These are phyloP conservation scores for Gari tellinella DNA, from an alignment of 2,888 invertebrate species.

Conservation along the genomic window DNA sequence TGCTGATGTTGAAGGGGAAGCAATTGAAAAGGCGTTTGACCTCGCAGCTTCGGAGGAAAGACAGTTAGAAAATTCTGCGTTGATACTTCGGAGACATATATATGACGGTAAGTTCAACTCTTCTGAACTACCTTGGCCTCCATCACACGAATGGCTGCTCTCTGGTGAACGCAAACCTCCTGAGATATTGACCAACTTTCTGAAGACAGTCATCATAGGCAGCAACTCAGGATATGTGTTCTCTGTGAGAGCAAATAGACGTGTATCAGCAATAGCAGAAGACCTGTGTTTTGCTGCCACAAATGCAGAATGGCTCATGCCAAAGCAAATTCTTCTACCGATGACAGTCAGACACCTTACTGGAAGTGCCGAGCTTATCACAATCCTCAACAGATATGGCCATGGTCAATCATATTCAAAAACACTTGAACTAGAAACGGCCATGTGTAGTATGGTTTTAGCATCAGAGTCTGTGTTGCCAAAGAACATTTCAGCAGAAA, in stretches of 20 bases:
- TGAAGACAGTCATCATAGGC: slow-evolving; percentile 3
- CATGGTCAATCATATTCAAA: slow-evolving; percentile 34
- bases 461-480: slow-evolving; percentile 1
- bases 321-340: slow-evolving; percentile 37
- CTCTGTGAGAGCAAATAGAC: slow-evolving; percentile 3
- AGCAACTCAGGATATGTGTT: background rate
- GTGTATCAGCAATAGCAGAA: slow-evolving; percentile 19
- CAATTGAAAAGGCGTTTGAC: slow-evolving; percentile 51
- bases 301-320: slow-evolving; percentile 46
- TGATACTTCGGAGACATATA: slow-evolving; percentile 33
- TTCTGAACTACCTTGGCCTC: slow-evolving; percentile 17
- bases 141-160: slow-evolving; percentile 1
- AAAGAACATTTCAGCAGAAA: too few relatives aligned
- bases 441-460: slow-evolving; percentile 33
- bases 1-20: slow-evolving; percentile 25
- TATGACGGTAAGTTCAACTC: background rate
- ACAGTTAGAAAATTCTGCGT: slow-evolving; percentile 24
- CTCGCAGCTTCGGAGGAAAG: slow-evolving; percentile 37
- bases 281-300: slow-evolving; percentile 43
- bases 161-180: slow-evolving; percentile 15
- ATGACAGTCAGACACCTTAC: slow-evolving; percentile 45
- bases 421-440: slow-evolving; percentile 47
- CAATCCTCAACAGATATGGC: slow-evolving; percentile 43
- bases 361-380: slow-evolving; percentile 50
- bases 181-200: slow-evolving; percentile 1